Base-by-base conservation (phyloP, 2,888 invertebrate species). In the Tachystola acroxantha region DNA sequence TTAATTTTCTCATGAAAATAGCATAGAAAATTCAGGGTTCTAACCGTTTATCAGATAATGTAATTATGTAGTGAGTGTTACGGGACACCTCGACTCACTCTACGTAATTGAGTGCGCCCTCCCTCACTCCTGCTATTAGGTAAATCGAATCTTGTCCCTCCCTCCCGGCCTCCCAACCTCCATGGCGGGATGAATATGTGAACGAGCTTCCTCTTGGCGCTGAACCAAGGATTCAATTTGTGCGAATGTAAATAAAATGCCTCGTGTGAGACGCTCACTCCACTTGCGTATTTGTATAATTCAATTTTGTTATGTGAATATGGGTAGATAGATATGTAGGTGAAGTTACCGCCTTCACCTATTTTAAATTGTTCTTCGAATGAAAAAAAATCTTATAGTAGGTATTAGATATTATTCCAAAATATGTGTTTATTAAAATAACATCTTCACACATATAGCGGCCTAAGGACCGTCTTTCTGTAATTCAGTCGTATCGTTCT, bases 211-310 rank as follows among this genome's bases (percentile, higher is more conserved):
- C 60, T 67, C 63, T 79, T 81, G 79, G 81, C 82, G 58, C 56
- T 36, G 67, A 57, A 79, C 74, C 82, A 79, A 76, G 72, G 80
- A 79, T 84, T 82, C 79, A 84, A 84, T 84, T 84, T 84, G 73
- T 66, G 66, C 57, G 67, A 68, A 81, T 77, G 78, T 80, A 80
- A 82, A 82, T 82, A 81, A 80, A 81, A 73, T 64, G 74, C 60
- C 64, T 62, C 50, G 57, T 53, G 52, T 37, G 41, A 56, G 50
- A 38, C 46, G 45, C 42, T 44, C 45, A 48, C 53, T 51, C 42
- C 48, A 47, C 43, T 39, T 25, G 14, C 20, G 10, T 39, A 24
- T 39, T 32, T 24, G 25, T 29, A 32, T 32, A 35, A 32, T 27
- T 39, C 26, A 32, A 35, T 28, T 38, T 25, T 25, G 14, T 6